Base-by-base conservation (phyloP, 2,113 vertebrate genomes). In the Solea senegalensis region DNA sequence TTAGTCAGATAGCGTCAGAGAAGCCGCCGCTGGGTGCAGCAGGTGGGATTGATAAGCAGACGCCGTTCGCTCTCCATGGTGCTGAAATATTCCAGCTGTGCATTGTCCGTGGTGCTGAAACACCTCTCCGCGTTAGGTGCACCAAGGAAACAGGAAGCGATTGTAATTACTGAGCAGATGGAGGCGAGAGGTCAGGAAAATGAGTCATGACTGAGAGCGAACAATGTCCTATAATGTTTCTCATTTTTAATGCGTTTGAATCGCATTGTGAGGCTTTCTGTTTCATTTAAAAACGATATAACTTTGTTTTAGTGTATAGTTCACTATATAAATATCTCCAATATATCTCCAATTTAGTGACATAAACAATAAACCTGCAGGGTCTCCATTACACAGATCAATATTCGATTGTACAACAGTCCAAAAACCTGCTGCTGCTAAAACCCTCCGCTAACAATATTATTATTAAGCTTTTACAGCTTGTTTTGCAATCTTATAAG, bases 81-180 rank as follows among this genome's bases (percentile, higher is more conserved):
- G 55, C 55, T 59, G 40, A 59, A 3, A 44, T 59, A 7, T 44
- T 45, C 40, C 1, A 2, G 26, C 10, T 1, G 16, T 15, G 55
- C 56, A 44, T 83, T 86, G 43, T 89, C 80, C 72, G 9, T n/a
- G 58, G 90, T 90, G 64, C 89, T 90, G 85, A 87, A 82, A 70
- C 28, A 6, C 43, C 12, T 46, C 2, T 9, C 46, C 0, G 27
- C 15, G 53, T 57, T 63, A 8, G 9, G n/a, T 16, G 28, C 58
- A 48, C 7, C 2, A 1, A 26, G 40, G 26, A 54, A 43, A 66
- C 50, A 41, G 68, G 27, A 4, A 57, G 69, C 59, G 21, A 0
- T 3, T 41, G 65, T 65, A 64, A 62, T 76, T 62, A 62, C 64
- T 45, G 51, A 65, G 72, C 64, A 69, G 72, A 58, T 4, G n/a